Conservation (phyloP, 1,140 invertebrate genomes). For the Penaeus chinensis region DNA sequence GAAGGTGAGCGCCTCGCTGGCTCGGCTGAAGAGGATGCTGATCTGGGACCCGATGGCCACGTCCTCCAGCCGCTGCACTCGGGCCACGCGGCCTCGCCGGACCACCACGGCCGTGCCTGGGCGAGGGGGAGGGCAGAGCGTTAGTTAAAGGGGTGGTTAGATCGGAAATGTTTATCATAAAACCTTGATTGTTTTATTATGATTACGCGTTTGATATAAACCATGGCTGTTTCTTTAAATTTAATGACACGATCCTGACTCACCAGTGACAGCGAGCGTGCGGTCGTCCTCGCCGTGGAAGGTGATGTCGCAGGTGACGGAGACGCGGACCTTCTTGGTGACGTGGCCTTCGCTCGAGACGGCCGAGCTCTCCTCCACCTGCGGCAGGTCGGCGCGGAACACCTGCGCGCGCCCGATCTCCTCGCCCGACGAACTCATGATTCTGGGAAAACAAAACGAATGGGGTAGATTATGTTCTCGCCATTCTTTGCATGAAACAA, state of each 20-base stretch:
- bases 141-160: background rate
- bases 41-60: slow-evolving; percentile 77
- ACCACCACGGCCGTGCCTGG: slow-evolving; percentile 74
- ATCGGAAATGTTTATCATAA: background rate
- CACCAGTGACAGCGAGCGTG: slow-evolving; percentile 67
- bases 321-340: slow-evolving; percentile 75
- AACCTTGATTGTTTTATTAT: background rate
- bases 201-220: too few relatives aligned
- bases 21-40: slow-evolving; percentile 64
- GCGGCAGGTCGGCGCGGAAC: slow-evolving; percentile 75
- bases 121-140: slow-evolving; percentile 70
- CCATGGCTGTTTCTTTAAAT: too few relatives aligned
- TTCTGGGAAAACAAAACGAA: background rate
- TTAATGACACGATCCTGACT: slow-evolving; percentile 66
- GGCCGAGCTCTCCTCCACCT: slow-evolving; percentile 74
- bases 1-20: slow-evolving; percentile 22
- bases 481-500: too few relatives aligned
- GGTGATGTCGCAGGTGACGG: slow-evolving; percentile 76
- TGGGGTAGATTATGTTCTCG: background rate
- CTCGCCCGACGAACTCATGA: slow-evolving; percentile 29
- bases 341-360: slow-evolving; percentile 71
- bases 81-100: slow-evolving; percentile 73
- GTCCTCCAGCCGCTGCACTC: slow-evolving; percentile 74
- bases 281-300: slow-evolving; percentile 72
- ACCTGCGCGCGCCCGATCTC: slow-evolving; percentile 34